Evolutionary conservation across 2,888 invertebrate species (phyloP), one percentile per base, ranked within the genome.

Genomic region (Ormyrus nitidulus): DNA sequence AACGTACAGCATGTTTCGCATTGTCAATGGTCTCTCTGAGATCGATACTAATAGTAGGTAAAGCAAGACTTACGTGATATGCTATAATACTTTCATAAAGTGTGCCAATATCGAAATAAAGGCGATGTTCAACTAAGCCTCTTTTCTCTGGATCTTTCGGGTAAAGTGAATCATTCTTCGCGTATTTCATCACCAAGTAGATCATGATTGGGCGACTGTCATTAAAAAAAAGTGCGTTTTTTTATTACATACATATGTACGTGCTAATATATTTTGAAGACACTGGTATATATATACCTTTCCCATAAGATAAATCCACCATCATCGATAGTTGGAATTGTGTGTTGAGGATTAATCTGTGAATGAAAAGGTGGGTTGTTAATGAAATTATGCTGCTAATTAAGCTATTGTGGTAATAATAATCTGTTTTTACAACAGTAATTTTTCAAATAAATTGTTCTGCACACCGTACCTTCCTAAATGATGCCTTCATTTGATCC

Each of bases 331-430:
- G 96, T 96, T 8, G 97, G 97, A 81, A 97, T 93, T 56, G 94
- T 94, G 90, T 97, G 97, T 91, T 96, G 96, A 0, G 96, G 96
- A 89, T 96, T 96, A 62, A 96, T 90, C 95, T 96, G 90, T 6
- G 79, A 79, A 77, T 74, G 69, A 80, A 81, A 13, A 34, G 34
- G 4, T 34, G 34, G 34, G 4, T 34, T 34, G 0, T 34, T 34
- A 34, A 34, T 34, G 34, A 34, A 34, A 34, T 34, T 34, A 34
- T 4, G 4, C 34, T 34, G 34, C 34, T 34, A 34, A 34, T 34
- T 34, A 34, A 34, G 34, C 34, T 4, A 34, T 34, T 34, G 4
- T 34, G 34, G 34, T 4, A 34, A 34, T 34, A 4, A 34, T 4
- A 34, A 34, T 34, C 34, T 34, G 34, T 34, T 34, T 34, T 34